Base-by-base conservation (phyloP, 2,888 invertebrate species). In the Eupithecia tripunctaria region DNA sequence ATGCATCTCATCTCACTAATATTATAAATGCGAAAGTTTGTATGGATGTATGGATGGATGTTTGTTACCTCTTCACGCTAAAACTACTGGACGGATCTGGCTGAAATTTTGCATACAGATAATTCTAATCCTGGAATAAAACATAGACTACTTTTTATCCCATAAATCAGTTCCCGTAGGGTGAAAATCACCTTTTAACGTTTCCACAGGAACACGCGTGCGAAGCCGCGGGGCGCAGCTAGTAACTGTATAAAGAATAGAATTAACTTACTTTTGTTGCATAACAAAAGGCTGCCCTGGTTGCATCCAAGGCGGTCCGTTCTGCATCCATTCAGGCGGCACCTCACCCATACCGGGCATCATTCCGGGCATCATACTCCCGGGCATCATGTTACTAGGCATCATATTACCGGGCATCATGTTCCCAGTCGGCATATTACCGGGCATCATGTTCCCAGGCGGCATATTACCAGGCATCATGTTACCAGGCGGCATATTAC, bases 211-310 rank as follows among this genome's bases (percentile, higher is more conserved):
- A n/a, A n/a, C n/a, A n/a, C n/a, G n/a, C n/a, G n/a, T n/a, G n/a
- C n/a, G n/a, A n/a, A n/a, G n/a, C n/a, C n/a, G n/a, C n/a, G n/a
- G n/a, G n/a, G n/a, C n/a, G n/a, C n/a, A n/a, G n/a, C n/a, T n/a
- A n/a, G n/a, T 14, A 15, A 15, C 15, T 41, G 18, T 43, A n/a
- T 43, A n/a, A n/a, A 8, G n/a, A 51, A 51, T 21, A 21, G 10
- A n/a, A 21, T 21, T 56, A 0, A 88, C 92, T 90, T 64, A 94
- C 94, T 93, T 93, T 71, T 92, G 93, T 14, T 91, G 91, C 90
- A 94, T 87, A 74, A 91, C 92, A 78, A 88, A 92, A 25, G 85
- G 84, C 77, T 89, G 91, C 12, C 88, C 81, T n/a, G 84, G 86
- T 1, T 86, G 84, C 73, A 88, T 64, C 64, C 64, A 92, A 0